Evolutionary conservation across 1,140 invertebrate species (phyloP), one percentile per base, ranked within the genome.

Genomic region (Dendrolimus kikuchii): DNA sequence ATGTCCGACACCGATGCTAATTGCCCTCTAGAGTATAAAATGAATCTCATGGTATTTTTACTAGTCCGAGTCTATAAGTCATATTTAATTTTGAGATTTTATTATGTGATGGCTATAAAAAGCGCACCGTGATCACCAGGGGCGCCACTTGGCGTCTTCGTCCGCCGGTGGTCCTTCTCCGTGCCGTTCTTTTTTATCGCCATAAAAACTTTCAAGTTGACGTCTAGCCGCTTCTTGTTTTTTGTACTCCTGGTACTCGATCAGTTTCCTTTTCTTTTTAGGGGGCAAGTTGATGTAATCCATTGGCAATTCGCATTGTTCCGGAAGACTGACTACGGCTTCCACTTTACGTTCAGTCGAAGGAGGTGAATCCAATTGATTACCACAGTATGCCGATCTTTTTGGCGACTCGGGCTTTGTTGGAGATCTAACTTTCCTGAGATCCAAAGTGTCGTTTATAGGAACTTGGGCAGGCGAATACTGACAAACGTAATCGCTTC

Each of bases 241-340:
- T 81, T 81, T 86, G 61, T 81, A 79, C 65, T 86, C 81, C 62
- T 86, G 82, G 68, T 84, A 86, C 74, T 86, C 83, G 64, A 86
- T 81, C 55, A 86, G 65, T 71, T 86, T 86, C 64, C 83, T 81
- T 69, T 86, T 86, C 81, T 86, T 86, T 79, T 86, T 86, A 54
- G 83, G 83, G 52, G 83, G 83, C 55, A 86, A 70, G 64, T 84
- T 86, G 68, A 73, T 84, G 75, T 86, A 86, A 77, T 84, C 79
- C 79, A 84, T 84, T 50, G 79, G 76, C 57, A 67, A 77, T 76
- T 84, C 79, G 68, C 82, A 82, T 23, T 75, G 79, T 78, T 86
- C 81, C 65, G 80, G 78, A 68, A 81, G 59, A 72, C 56, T 75
- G 51, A 57, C 50, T 47, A 56, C 43, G 54, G 59, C 61, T 42